phyloP scores from a whole-genome alignment of 2,888 invertebrate species.

The Galeruca laticollis region DNA sequence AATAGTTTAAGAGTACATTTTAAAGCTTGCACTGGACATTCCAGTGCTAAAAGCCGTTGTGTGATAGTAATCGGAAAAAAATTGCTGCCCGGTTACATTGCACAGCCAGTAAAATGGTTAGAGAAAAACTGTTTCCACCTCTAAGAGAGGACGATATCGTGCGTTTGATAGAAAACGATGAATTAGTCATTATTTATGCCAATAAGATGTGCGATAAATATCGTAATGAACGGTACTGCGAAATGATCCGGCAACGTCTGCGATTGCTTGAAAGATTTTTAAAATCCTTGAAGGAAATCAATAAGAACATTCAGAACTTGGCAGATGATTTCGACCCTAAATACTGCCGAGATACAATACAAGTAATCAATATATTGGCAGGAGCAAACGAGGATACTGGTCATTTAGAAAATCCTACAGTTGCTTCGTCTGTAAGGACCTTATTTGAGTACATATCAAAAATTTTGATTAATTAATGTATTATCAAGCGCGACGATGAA shows the following conservation, averaged over 20 bases:
- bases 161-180: conserved; percentile 24
- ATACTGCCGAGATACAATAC: conserved; percentile 37
- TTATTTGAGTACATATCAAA: conserved; percentile 42
- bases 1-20: conserved; percentile 34
- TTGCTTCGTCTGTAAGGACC: conserved; percentile 44
- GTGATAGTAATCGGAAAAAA: conserved; percentile 27
- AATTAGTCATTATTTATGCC: conserved; percentile 28
- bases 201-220: conserved; percentile 40
- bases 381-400: conserved; percentile 35
- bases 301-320: conserved; percentile 43
- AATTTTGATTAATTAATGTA: conserved; percentile 30
- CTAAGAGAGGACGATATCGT: conserved; percentile 35
- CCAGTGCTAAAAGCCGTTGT: conserved; percentile 6
- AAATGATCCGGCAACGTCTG: conserved; percentile 46
- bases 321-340: conserved; percentile 45
- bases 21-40: conserved; percentile 17
- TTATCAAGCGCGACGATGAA: conserved; percentile 20
- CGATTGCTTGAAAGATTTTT: conserved; percentile 47
- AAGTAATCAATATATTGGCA: conserved; percentile 44
- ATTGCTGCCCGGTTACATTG: conserved; percentile 24
- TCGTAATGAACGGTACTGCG: conserved; percentile 40
- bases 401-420: conserved; percentile 41
- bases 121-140: conserved; percentile 26
- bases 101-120: conserved; percentile 24
- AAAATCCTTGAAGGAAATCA: conserved; percentile 24